A percentile compares a stretch with the other conserved stretches of the same genome.
Evolutionary conservation across 1,140 invertebrate genomes (phyloP).

Genomic region (Metaphire vulgaris): DNA sequence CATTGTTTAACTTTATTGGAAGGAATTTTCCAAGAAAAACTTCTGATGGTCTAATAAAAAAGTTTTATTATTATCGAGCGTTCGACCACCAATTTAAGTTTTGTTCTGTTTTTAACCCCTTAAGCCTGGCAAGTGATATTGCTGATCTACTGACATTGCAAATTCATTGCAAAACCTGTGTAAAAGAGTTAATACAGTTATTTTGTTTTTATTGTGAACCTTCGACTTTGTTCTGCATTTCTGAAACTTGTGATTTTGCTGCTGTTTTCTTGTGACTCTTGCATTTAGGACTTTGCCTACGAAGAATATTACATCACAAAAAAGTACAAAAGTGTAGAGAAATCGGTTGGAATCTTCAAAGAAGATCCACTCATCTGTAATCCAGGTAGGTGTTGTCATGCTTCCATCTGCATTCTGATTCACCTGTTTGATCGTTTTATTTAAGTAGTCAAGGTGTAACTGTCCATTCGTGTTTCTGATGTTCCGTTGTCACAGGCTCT

Average conservation of each 20-base stretch:
- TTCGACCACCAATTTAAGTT: too few species aligned
- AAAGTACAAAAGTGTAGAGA: conserved; percentile 47
- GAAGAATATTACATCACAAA: conserved; percentile 48
- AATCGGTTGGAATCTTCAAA: conserved; percentile 56
- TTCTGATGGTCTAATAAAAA: too few species aligned
- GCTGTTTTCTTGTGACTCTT: neutral
- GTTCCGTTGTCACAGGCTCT: conserved; percentile 39
- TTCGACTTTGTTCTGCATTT: neutral
- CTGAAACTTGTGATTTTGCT: conserved; percentile 1
- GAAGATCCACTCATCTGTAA: conserved; percentile 55
- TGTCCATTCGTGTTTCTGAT: conserved; percentile 1
- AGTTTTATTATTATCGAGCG: too few species aligned
- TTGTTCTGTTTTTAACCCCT: neutral
- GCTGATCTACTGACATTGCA: too few species aligned
- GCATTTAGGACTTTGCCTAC: conserved; percentile 11
- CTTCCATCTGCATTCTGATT: neutral
- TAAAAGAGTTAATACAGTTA: neutral
- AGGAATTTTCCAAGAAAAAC: too few species aligned
- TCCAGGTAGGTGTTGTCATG: conserved; percentile 51
- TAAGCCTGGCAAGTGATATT: too few species aligned
- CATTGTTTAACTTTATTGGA: too few species aligned
- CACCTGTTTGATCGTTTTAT: neutral
- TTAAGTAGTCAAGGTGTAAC: neutral
- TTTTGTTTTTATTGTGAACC: neutral
- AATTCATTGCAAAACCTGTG: neutral